Conservation (phyloP, 2,797 vertebrate genomes). For the Smutsia temminckii region DNA sequence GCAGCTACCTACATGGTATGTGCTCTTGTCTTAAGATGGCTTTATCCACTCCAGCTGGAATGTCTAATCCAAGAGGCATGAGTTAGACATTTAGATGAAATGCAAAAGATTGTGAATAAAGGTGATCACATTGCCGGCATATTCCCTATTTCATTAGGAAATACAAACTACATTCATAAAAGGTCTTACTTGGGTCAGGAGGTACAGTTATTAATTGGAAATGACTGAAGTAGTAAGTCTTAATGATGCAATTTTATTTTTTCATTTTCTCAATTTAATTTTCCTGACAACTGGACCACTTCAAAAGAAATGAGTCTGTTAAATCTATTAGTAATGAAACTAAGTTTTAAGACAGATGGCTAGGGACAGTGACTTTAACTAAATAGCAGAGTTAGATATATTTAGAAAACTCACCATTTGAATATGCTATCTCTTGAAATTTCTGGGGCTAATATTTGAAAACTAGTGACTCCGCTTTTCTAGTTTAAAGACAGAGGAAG, state of each 20-base stretch:
- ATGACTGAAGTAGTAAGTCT: slow-evolving; percentile 1
- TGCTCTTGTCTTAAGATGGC: neutral
- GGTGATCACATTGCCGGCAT: slow-evolving; percentile 8
- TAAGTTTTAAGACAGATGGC: slow-evolving; percentile 28
- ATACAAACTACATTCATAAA: slow-evolving; percentile 65
- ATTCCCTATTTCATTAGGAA: slow-evolving; percentile 56
- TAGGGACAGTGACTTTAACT: slow-evolving; percentile 5
- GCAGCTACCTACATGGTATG: neutral
- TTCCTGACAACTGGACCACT: slow-evolving; percentile 34
- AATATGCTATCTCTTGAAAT: neutral
- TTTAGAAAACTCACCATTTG: neutral
- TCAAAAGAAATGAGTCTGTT: slow-evolving; percentile 20
- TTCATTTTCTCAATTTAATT: slow-evolving; percentile 57
- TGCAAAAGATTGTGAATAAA: slow-evolving; percentile 42
- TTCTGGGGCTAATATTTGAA: slow-evolving; percentile 33
- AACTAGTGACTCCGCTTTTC: slow-evolving; percentile 50
- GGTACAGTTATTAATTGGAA: neutral
- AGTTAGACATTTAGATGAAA: slow-evolving; percentile 51
- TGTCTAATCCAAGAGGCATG: slow-evolving; percentile 34
- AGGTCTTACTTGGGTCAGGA: slow-evolving; percentile 22
- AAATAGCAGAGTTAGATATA: slow-evolving; percentile 28
- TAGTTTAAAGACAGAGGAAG: slow-evolving; percentile 51
- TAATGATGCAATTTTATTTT: neutral
- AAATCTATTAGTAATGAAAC: slow-evolving; percentile 50
- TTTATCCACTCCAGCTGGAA: slow-evolving; percentile 22